phyloP scores from a whole-genome alignment of 2,888 invertebrate genomes.

The Augiades crinisus region DNA sequence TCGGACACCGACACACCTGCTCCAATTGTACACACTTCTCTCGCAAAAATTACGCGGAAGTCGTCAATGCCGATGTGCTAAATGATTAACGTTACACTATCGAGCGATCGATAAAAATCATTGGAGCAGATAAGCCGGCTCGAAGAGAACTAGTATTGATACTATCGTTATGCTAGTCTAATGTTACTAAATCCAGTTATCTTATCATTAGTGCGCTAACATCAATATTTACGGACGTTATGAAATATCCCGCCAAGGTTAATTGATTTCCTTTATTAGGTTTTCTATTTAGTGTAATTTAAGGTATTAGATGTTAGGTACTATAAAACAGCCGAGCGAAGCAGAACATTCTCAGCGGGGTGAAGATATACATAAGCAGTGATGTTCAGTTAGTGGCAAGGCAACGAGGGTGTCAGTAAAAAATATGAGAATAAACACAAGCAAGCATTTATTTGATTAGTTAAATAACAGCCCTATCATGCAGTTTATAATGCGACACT shows the following conservation, averaged over 20 bases:
- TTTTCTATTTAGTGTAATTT: constrained; percentile 15
- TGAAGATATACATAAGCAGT: constrained; percentile 75
- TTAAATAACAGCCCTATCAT: constrained; percentile 35
- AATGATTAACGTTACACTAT: constrained; percentile 6
- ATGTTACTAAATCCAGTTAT: constrained; percentile 40
- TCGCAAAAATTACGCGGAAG: constrained; percentile 4
- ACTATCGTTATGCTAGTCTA: constrained; percentile 42
- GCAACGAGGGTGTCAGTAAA: constrained; percentile 69
- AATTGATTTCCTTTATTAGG: constrained; percentile 23
- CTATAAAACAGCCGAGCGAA: constrained; percentile 65
- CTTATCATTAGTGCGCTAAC: constrained; percentile 42
- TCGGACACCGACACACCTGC: constrained; percentile 53
- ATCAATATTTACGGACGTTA: constrained; percentile 40
- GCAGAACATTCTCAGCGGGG: constrained; percentile 79
- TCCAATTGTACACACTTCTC: constrained; percentile 46
- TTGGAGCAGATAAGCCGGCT: constrained; percentile 72
- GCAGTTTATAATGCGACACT: constrained; percentile 25
- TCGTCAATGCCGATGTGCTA: neutral
- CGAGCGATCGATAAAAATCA: constrained; percentile 26
- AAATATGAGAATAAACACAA: constrained; percentile 49
- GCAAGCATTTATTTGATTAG: constrained; percentile 55
- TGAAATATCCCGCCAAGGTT: constrained; percentile 62
- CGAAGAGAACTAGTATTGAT: constrained; percentile 46
- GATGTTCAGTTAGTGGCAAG: constrained; percentile 79
- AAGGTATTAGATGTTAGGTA: constrained; percentile 12